These are phyloP conservation scores for Manduca sexta DNA, from an alignment of 1,140 invertebrate genomes.

Conservation along the genomic window DNA sequence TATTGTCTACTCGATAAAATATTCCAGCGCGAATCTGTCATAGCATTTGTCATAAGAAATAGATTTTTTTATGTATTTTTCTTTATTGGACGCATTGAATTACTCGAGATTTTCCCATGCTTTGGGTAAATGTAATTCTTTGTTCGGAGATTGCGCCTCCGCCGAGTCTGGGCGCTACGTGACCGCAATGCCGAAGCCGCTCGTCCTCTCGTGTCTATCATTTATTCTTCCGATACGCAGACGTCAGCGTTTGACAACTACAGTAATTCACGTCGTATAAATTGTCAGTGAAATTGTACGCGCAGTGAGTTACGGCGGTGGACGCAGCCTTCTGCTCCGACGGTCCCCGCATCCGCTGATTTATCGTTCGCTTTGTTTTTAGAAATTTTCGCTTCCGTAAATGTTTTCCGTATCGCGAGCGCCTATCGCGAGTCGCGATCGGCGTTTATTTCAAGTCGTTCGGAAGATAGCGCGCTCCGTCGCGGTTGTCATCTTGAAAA, in stretches of 20 bases:
- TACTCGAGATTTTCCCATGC: slow-evolving; percentile 60
- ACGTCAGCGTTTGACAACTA: slow-evolving; percentile 70
- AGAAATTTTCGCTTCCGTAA: slow-evolving; percentile 29
- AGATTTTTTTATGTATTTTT: slow-evolving; percentile 8
- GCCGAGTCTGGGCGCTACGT: slow-evolving; percentile 53
- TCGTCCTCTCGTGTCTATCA: slow-evolving; percentile 60
- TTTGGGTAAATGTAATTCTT: slow-evolving; percentile 70
- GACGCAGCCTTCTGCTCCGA: slow-evolving; percentile 44
- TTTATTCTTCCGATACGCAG: slow-evolving; percentile 64
- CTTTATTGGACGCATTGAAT: slow-evolving; percentile 58
- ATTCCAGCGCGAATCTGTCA: slow-evolving; percentile 6
- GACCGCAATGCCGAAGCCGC: slow-evolving; percentile 56
- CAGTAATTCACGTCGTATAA: slow-evolving; percentile 61
- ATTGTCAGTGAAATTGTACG: slow-evolving; percentile 63
- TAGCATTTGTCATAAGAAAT: slow-evolving; percentile 9
- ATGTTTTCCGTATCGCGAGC: slow-evolving; percentile 11
- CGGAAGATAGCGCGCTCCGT: not conserved
- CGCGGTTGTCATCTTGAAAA: not conserved
- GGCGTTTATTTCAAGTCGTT: slow-evolving; percentile 9
- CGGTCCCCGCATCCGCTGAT: slow-evolving; percentile 47
- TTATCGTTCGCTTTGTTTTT: slow-evolving; percentile 52
- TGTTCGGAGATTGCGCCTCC: slow-evolving; percentile 62
- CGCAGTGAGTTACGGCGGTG: slow-evolving; percentile 60
- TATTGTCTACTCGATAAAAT: not conserved
- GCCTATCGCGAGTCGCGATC: slow-evolving; percentile 9